Evolutionary conservation across 2,113 vertebrate genomes (phyloP).

Genomic region (Cololabis saira): DNA sequence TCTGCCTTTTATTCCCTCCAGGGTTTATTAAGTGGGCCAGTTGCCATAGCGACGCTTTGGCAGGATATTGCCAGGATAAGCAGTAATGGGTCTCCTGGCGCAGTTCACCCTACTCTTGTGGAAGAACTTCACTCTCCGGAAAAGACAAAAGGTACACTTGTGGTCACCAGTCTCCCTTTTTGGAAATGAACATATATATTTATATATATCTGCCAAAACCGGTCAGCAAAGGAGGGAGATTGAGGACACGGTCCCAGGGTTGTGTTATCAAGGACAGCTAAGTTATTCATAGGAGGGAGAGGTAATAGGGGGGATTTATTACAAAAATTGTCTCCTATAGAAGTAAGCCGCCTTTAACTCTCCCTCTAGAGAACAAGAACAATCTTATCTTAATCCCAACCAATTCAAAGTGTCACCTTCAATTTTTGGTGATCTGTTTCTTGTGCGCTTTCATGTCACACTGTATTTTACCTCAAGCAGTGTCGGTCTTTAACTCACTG

Average conservation of each 20-base stretch:
- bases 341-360: constrained; percentile 66
- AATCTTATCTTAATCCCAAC: constrained; percentile 69
- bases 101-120: constrained; percentile 84
- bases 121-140: constrained; percentile 86
- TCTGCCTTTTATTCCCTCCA: constrained; percentile 78
- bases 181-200: constrained; percentile 41
- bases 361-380: constrained; percentile 63
- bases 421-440: constrained; percentile 68
- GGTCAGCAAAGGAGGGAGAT: constrained; percentile 50
- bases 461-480: constrained; percentile 57
- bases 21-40: constrained; percentile 79
- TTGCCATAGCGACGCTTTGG: constrained; percentile 79
- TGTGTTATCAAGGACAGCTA: constrained; percentile 60
- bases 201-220: constrained; percentile 47
- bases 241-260: constrained; percentile 44
- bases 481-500: constrained; percentile 32
- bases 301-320: constrained; percentile 67
- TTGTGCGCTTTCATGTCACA: constrained; percentile 61
- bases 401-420: constrained; percentile 78
- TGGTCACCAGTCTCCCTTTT: constrained; percentile 19
- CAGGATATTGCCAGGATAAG: constrained; percentile 74
- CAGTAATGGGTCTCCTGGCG: constrained; percentile 82
- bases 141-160: constrained; percentile 82
- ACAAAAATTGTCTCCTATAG: constrained; percentile 63
- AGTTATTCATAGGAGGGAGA: constrained; percentile 62